Conservation (phyloP, 2,113 vertebrate species). For the Aegotheles bennettii region DNA sequence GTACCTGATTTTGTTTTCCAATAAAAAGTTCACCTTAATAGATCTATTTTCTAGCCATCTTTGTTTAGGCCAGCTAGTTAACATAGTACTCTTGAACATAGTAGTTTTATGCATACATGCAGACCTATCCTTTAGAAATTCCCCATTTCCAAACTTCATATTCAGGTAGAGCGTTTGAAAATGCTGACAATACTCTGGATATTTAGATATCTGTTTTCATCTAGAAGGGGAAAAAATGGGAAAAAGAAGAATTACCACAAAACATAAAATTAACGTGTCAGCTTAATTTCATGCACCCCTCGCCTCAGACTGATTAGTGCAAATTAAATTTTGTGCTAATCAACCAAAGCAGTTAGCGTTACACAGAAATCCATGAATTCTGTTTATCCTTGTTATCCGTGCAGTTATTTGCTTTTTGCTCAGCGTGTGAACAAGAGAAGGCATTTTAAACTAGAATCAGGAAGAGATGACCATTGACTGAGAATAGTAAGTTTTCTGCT, state of each 20-base stretch:
- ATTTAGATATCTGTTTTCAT: background rate
- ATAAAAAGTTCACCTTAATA: background rate
- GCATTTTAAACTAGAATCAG: background rate
- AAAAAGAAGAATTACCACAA: background rate
- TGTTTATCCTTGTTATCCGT: background rate
- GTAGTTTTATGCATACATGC: background rate
- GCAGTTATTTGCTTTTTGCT: background rate
- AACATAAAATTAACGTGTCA: background rate
- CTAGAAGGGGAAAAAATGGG: background rate
- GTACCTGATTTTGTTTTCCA: background rate
- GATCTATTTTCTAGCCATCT: background rate
- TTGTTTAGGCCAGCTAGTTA: background rate
- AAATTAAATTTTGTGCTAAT: conserved; percentile 25
- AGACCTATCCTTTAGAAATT: background rate
- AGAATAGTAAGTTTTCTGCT: background rate
- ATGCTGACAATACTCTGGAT: background rate
- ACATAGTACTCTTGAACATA: background rate
- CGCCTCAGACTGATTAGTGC: background rate
- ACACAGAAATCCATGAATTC: background rate
- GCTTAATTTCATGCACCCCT: background rate
- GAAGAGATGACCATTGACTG: background rate
- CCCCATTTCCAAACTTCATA: background rate
- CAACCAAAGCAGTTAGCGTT: background rate
- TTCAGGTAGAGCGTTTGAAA: background rate
- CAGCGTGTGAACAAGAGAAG: background rate